Evolutionary conservation across 2,888 invertebrate species (phyloP).

Genomic region (Drosophila koepferae): DNA sequence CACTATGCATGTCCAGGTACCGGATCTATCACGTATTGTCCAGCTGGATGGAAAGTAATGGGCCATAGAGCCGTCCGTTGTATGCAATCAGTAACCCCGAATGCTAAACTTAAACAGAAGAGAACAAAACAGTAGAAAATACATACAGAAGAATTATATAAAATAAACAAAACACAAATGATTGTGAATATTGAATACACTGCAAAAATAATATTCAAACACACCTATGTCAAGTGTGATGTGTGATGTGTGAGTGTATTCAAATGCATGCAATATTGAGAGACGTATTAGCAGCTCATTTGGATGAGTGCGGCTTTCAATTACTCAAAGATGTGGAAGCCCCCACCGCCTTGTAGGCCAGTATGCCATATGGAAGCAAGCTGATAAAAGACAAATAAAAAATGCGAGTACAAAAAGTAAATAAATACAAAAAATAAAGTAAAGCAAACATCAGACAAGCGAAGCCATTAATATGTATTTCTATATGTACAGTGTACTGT

Average conservation of each 20-base stretch:
- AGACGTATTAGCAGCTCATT: conserved; percentile 25
- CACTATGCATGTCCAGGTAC: conserved; percentile 48
- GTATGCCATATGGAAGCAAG: conserved; percentile 62
- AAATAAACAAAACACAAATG: conserved; percentile 27
- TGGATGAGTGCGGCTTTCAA: conserved; percentile 32
- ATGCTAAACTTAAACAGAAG: conserved; percentile 40
- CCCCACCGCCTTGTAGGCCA: conserved; percentile 11
- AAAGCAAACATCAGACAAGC: conserved; percentile 43
- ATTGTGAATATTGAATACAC: conserved; percentile 23
- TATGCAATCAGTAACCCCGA: conserved; percentile 8
- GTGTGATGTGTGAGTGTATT: neutral
- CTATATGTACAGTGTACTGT: conserved; percentile 16
- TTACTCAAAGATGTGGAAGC: conserved; percentile 16
- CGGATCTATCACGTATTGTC: conserved; percentile 44
- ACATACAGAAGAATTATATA: conserved; percentile 34
- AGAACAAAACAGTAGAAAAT: conserved; percentile 4
- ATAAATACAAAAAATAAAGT: conserved; percentile 12
- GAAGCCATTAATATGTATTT: conserved; percentile 65
- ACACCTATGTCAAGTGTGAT: neutral
- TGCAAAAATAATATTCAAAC: neutral
- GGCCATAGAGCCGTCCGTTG: conserved; percentile 48
- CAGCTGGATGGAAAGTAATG: conserved; percentile 38
- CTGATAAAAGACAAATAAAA: conserved; percentile 55
- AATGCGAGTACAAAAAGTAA: conserved; percentile 41
- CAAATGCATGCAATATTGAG: conserved; percentile 26